These are phyloP conservation scores for Hemitrygon akajei DNA, from an alignment of 2,797 vertebrate species.

Conservation along the genomic window DNA sequence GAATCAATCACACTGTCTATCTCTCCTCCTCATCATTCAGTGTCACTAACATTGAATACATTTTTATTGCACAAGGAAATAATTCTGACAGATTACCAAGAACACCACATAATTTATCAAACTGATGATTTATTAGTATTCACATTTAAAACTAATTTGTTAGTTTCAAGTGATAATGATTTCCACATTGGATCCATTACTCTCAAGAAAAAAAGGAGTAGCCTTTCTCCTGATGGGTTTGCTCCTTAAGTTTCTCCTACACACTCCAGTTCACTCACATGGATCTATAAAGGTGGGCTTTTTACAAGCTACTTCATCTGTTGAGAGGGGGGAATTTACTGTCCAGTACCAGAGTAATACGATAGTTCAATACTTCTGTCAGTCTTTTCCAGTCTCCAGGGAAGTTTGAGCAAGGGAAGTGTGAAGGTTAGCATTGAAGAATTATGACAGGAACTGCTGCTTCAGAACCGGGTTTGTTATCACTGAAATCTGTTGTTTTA, in stretches of 20 bases:
- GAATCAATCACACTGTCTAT: constrained; percentile 62
- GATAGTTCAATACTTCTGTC: constrained; percentile 9
- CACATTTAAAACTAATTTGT: constrained; percentile 38
- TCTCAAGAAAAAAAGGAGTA: not conserved
- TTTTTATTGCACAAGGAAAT: constrained; percentile 53
- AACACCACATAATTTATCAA: constrained; percentile 43
- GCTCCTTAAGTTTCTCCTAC: constrained; percentile 5
- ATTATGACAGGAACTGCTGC: not conserved
- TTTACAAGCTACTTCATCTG: constrained; percentile 26
- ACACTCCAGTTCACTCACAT: not conserved
- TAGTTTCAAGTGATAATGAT: constrained; percentile 37
- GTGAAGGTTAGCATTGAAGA: constrained; percentile 10
- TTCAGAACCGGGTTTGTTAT: too few species aligned
- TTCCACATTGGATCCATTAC: constrained; percentile 35
- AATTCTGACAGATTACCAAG: constrained; percentile 44
- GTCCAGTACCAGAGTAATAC: not conserved
- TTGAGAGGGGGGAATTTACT: constrained; percentile 1
- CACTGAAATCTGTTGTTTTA: too few species aligned
- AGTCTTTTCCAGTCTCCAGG: constrained; percentile 11
- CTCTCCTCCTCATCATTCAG: constrained; percentile 57
- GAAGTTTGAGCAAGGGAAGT: not conserved
- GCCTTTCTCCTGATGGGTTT: constrained; percentile 25
- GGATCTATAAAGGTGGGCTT: not conserved
- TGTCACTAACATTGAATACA: constrained; percentile 53
- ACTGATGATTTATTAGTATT: constrained; percentile 37